phyloP scores from a whole-genome alignment of 2,113 vertebrate species.

The Glaucomys volans region DNA sequence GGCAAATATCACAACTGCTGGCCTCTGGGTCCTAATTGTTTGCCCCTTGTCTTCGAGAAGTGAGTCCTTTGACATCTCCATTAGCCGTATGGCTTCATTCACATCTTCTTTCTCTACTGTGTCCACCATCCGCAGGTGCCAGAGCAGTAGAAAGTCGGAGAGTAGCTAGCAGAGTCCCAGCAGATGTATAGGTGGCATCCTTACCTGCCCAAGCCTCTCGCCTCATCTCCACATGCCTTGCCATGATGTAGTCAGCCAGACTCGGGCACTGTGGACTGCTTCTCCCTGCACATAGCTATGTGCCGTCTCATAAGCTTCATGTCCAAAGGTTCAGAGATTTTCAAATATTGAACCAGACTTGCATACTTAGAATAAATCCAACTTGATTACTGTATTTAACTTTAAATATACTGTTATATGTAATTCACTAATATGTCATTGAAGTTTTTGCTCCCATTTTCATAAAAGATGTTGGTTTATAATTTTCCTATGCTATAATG shows the following conservation, averaged over 20 bases:
- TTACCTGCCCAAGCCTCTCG: too few relatives aligned
- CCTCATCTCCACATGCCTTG: too few relatives aligned
- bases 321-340: too few relatives aligned
- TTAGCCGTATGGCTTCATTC: conserved; percentile 95
- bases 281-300: too few relatives aligned
- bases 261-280: too few relatives aligned
- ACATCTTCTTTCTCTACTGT: conserved; percentile 95
- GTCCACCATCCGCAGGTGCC: conserved; percentile 92
- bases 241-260: too few relatives aligned
- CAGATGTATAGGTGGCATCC: too few relatives aligned
- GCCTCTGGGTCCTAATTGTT: conserved; percentile 89
- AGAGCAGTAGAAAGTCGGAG: too few relatives aligned
- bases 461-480: background rate
- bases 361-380: background rate
- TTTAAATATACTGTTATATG: background rate
- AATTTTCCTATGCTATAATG: background rate
- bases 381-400: background rate
- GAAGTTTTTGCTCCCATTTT: background rate
- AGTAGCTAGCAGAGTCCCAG: too few relatives aligned
- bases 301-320: too few relatives aligned
- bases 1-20: conserved; percentile 94
- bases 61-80: conserved; percentile 98
- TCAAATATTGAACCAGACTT: background rate
- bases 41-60: conserved; percentile 91
- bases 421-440: background rate